Evolutionary conservation across 2,888 invertebrate genomes (phyloP).

Genomic region (Morinoia aosen): DNA sequence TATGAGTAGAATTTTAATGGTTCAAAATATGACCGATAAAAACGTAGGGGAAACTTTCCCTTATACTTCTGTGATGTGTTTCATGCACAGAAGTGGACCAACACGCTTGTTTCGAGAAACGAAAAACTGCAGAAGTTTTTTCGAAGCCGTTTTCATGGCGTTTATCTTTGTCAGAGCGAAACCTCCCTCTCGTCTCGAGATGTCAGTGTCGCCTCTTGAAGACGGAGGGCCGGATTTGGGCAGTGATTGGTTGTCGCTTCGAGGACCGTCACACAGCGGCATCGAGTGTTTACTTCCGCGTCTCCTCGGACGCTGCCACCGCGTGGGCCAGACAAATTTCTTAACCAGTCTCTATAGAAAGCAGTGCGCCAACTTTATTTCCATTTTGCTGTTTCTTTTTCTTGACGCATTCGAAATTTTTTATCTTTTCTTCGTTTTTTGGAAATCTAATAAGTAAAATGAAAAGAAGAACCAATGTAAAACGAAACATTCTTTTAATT

Average conservation of each 20-base stretch:
- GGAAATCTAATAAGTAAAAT: no score
- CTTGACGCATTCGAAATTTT: neutral
- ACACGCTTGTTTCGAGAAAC: neutral
- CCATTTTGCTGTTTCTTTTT: neutral
- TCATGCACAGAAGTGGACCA: neutral
- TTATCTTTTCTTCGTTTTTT: neutral
- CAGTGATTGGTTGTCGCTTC: slow-evolving; percentile 8
- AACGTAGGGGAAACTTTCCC: neutral
- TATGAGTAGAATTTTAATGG: neutral
- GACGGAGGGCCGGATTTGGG: neutral
- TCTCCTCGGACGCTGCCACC: neutral
- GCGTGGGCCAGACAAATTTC: neutral
- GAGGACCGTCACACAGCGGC: neutral
- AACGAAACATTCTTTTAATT: no score
- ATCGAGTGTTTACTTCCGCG: slow-evolving; percentile 3
- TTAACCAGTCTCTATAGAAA: neutral
- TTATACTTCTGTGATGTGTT: neutral
- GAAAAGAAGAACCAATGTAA: no score
- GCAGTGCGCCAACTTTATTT: neutral
- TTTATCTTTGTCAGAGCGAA: neutral
- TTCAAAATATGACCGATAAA: neutral
- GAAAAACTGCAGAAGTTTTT: neutral
- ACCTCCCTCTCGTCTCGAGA: neutral
- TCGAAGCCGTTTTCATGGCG: neutral
- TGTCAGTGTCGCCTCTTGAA: neutral